A percentile compares a stretch with the other conserved stretches of the same genome.
Evolutionary conservation across 2,113 vertebrate species (phyloP).

Genomic region (Tetraodon nigroviridis): DNA sequence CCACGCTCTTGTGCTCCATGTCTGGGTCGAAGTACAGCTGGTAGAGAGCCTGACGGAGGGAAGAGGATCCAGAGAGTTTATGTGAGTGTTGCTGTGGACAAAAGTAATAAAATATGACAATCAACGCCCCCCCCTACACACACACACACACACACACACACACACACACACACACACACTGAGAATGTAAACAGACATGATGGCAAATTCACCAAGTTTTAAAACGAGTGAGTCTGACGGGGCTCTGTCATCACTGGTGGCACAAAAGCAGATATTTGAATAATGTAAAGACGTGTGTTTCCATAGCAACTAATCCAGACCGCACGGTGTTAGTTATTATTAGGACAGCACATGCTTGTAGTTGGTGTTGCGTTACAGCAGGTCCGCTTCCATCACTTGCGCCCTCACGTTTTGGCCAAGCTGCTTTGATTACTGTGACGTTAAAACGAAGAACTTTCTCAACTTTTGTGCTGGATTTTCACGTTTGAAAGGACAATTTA

Average conservation of each 20-base stretch:
- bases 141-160: too few relatives aligned
- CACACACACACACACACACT: too few relatives aligned
- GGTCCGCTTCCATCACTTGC: constrained; percentile 10
- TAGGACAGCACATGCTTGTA: constrained; percentile 66
- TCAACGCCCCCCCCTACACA: too few relatives aligned
- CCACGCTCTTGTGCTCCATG: constrained; percentile 91
- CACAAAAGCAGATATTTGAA: constrained; percentile 21
- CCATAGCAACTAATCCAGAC: constrained; percentile 57
- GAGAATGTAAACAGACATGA: too few relatives aligned
- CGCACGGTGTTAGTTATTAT: constrained; percentile 64
- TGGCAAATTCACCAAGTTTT: too few relatives aligned
- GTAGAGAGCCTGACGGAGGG: constrained; percentile 82
- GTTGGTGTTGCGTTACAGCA: constrained; percentile 60
- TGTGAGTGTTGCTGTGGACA: too few relatives aligned
- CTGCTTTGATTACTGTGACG: neutral
- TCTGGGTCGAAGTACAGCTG: constrained; percentile 98
- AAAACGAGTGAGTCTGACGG: neutral
- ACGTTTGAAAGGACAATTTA: neutral
- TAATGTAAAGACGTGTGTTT: constrained; percentile 42
- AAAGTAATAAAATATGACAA: too few relatives aligned
- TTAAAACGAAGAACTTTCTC: neutral
- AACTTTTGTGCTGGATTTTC: too few relatives aligned
- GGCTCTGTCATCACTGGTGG: constrained; percentile 4
- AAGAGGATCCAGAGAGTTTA: neutral
- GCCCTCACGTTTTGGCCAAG: neutral